Percentiles rank a stretch among this genome's conserved stretches.
These are phyloP conservation scores for Akabosia matsudoensis DNA, from an alignment of 1,140 invertebrate genomes.

Conservation along the genomic window DNA sequence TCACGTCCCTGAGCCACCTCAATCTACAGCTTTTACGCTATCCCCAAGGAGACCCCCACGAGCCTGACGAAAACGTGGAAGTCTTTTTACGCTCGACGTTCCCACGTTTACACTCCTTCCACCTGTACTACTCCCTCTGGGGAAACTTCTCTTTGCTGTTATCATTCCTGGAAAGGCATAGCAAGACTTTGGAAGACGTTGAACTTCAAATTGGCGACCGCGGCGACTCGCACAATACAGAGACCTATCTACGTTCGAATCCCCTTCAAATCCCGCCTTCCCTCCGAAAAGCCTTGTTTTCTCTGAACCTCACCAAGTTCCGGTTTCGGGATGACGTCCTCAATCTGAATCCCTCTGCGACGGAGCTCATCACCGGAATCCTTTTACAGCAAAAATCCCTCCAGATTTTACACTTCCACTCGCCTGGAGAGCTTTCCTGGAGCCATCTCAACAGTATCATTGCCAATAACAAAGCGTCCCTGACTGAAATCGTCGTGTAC, in stretches of 20 bases:
- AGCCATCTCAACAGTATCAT: constrained; percentile 27
- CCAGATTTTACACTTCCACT: constrained; percentile 37
- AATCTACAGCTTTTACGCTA: constrained; percentile 39
- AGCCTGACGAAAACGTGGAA: not conserved
- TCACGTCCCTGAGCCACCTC: constrained; percentile 26
- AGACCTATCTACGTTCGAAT: constrained; percentile 4
- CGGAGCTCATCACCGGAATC: constrained; percentile 29
- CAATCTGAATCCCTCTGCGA: constrained; percentile 28
- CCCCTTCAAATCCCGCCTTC: not conserved
- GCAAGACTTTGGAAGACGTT: constrained; percentile 20
- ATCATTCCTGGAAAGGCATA: constrained; percentile 31
- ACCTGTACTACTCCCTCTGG: constrained; percentile 38
- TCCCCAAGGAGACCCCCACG: constrained; percentile 34
- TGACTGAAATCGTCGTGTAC: constrained; percentile 33
- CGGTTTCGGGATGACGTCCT: constrained; percentile 41
- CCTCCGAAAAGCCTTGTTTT: constrained; percentile 6
- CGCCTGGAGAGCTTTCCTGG: constrained; percentile 34
- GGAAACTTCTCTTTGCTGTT: constrained; percentile 35
- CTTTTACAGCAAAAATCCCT: constrained; percentile 19
- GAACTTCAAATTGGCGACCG: constrained; percentile 41
- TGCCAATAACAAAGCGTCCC: constrained; percentile 8
- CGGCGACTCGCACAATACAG: constrained; percentile 29
- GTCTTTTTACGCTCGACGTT: constrained; percentile 30
- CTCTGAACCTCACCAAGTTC: constrained; percentile 33
- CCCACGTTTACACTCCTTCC: constrained; percentile 33